phyloP scores from a whole-genome alignment of 2,888 invertebrate genomes.

The Sturmia bella region DNA sequence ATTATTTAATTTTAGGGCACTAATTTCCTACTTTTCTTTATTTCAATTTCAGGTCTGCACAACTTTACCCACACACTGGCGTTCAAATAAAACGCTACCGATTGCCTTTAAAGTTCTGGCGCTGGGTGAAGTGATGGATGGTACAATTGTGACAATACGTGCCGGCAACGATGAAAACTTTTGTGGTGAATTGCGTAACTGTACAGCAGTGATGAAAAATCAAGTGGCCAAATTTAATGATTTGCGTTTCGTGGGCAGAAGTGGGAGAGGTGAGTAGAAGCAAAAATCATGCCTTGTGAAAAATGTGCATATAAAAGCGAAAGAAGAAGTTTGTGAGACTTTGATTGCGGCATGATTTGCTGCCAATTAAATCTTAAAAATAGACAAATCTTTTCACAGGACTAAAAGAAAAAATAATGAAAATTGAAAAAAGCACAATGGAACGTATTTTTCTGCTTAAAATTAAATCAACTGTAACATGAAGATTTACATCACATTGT shows the following conservation, averaged over 20 bases:
- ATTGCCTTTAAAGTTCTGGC: constrained; percentile 97
- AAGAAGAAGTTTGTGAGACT: constrained; percentile 27
- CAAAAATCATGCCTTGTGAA: constrained; percentile 32
- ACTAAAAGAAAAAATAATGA: constrained; percentile 53
- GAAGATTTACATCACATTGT: constrained; percentile 72
- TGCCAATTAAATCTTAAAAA: constrained; percentile 67
- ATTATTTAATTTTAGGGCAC: neutral
- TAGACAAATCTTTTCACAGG: constrained; percentile 14
- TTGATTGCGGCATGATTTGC: constrained; percentile 63
- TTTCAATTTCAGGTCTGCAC: constrained; percentile 86
- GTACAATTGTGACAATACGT: constrained; percentile 94
- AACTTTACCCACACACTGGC: constrained; percentile 96
- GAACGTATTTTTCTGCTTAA: constrained; percentile 16
- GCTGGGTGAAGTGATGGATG: constrained; percentile 95
- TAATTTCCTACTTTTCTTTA: neutral
- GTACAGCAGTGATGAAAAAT: constrained; percentile 97
- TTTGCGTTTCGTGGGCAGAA: constrained; percentile 97
- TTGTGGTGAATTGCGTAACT: constrained; percentile 96
- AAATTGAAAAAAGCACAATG: neutral
- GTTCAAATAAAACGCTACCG: constrained; percentile 97
- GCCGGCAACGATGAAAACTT: constrained; percentile 99
- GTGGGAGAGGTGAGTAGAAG: constrained; percentile 92
- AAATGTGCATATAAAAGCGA: neutral
- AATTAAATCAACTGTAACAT: constrained; percentile 65
- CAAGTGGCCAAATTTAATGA: constrained; percentile 99